Percentiles rank a stretch among this genome's conserved stretches.
phyloP scores from a whole-genome alignment of 2,113 vertebrate species.

The Pogona vitticeps region DNA sequence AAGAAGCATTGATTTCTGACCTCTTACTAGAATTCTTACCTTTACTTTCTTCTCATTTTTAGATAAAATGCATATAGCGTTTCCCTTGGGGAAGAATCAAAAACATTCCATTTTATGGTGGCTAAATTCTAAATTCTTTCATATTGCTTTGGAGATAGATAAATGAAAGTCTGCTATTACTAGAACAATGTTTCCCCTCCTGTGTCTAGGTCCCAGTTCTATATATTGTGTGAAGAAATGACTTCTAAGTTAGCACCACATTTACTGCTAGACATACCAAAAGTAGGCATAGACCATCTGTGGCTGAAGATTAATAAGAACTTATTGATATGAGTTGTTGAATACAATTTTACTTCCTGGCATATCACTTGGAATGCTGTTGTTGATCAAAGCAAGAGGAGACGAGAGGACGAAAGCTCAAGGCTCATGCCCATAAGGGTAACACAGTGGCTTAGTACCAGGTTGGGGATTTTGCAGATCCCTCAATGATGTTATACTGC shows the following conservation, averaged over 20 bases:
- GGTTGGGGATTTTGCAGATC: too few species aligned
- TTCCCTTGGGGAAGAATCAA: slow-evolving; percentile 67
- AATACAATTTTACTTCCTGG: background rate
- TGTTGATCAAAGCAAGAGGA: too few species aligned
- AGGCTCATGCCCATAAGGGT: too few species aligned
- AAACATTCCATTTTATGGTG: slow-evolving; percentile 64
- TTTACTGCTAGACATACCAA: slow-evolving; percentile 2
- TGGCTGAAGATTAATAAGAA: background rate
- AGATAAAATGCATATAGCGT: slow-evolving; percentile 63
- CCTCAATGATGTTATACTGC: too few species aligned
- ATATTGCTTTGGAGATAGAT: slow-evolving; percentile 52
- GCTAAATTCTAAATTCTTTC: slow-evolving; percentile 53
- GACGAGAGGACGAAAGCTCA: too few species aligned
- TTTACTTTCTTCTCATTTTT: slow-evolving; percentile 56
- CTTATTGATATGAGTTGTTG: background rate
- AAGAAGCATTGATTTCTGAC: slow-evolving; percentile 66
- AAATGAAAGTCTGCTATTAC: slow-evolving; percentile 50
- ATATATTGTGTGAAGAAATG: background rate
- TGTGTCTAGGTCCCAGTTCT: background rate
- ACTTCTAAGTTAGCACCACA: background rate
- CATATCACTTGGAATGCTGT: background rate
- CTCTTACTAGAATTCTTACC: slow-evolving; percentile 60
- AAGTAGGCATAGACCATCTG: background rate
- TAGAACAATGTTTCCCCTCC: slow-evolving; percentile 46
- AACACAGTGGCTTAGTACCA: too few species aligned